Percentiles rank a stretch among this genome's conserved stretches.
These are phyloP conservation scores for Murina feae DNA, from an alignment of 2,113 vertebrate genomes.

Conservation along the genomic window DNA sequence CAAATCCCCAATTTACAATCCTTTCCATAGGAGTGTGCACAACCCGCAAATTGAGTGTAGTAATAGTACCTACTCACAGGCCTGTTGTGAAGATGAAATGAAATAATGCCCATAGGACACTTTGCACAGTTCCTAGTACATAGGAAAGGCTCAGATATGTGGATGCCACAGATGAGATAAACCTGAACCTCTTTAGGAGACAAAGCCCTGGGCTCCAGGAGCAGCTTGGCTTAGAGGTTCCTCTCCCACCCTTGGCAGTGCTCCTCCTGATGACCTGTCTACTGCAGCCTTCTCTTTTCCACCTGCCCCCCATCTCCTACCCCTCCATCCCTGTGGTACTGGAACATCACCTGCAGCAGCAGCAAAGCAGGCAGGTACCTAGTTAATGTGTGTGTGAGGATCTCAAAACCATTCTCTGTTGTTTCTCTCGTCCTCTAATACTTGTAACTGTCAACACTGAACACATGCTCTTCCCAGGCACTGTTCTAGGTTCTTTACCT, in stretches of 20 bases:
- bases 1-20: background rate
- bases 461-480: background rate
- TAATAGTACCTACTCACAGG: background rate
- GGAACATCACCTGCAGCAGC: background rate
- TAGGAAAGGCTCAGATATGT: background rate
- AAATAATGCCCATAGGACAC: fast-evolving
- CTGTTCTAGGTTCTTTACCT: background rate
- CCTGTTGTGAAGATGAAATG: too few relatives aligned
- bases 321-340: background rate
- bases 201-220: background rate
- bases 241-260: background rate
- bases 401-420: background rate
- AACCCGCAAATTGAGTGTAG: background rate
- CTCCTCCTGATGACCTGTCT: background rate
- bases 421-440: background rate
- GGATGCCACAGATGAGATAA: background rate
- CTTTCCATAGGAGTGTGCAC: background rate
- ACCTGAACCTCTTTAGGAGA: background rate
- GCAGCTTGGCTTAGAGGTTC: background rate
- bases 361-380: background rate
- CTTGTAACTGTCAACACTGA: background rate
- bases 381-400: background rate
- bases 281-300: background rate
- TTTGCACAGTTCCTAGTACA: background rate
- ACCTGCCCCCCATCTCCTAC: fast-evolving